Percentiles rank a stretch among this genome's conserved stretches.
These are phyloP conservation scores for Drosophila kohkoa DNA, from an alignment of 1,140 invertebrate species.

Conservation along the genomic window DNA sequence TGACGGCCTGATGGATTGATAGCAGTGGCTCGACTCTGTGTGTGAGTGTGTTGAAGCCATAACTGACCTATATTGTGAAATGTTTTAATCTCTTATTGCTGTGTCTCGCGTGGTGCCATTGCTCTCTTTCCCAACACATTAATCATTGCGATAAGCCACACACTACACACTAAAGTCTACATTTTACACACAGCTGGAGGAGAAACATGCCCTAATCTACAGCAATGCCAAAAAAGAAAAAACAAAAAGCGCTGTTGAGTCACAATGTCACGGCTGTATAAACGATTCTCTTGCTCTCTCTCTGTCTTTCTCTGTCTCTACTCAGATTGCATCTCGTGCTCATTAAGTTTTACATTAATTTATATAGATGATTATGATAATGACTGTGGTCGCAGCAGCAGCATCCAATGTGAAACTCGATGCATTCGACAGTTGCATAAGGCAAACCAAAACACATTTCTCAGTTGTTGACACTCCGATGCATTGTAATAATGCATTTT, in stretches of 20 bases:
- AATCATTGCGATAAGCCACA: constrained; percentile 39
- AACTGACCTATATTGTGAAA: constrained; percentile 51
- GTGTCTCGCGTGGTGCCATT: background rate
- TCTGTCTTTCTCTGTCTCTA: background rate
- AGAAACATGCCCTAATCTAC: constrained; percentile 14
- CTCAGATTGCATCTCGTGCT: constrained; percentile 31
- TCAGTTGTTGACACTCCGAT: constrained; percentile 10
- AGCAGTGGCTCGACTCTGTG: background rate
- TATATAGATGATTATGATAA: constrained; percentile 32
- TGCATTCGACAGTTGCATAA: constrained; percentile 33
- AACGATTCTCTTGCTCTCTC: constrained; percentile 9
- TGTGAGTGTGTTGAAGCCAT: background rate
- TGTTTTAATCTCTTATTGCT: constrained; percentile 29
- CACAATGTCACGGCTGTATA: constrained; percentile 46
- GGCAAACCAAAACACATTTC: background rate
- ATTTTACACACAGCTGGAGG: background rate
- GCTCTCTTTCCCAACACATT: constrained; percentile 34
- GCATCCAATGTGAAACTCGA: constrained; percentile 21
- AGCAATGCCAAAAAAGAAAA: constrained; percentile 1
- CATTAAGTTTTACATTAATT: constrained; percentile 24
- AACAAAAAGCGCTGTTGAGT: constrained; percentile 25
- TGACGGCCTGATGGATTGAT: constrained; percentile 9
- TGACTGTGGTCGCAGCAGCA: constrained; percentile 5
- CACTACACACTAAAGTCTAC: background rate
- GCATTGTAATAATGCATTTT: background rate